A percentile compares a stretch with the other conserved stretches of the same genome.
phyloP scores from a whole-genome alignment of 1,140 invertebrate species.

The Ooceraea biroi region DNA sequence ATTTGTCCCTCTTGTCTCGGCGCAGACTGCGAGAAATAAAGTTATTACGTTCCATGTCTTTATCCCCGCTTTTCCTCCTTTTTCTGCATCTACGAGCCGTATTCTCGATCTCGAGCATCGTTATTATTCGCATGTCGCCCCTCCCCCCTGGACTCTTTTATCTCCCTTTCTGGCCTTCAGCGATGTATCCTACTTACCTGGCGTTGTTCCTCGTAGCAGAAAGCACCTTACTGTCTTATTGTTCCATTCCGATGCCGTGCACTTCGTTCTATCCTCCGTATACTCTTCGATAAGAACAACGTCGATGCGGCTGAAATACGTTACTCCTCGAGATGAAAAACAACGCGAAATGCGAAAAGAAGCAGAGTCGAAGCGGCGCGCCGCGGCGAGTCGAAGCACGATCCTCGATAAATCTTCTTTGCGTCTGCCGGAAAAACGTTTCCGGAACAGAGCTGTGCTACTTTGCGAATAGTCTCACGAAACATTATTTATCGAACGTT shows the following conservation, averaged over 20 bases:
- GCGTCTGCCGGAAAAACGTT: constrained; percentile 1
- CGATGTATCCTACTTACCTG: constrained; percentile 47
- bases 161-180: background rate
- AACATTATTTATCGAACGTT: background rate
- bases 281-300: constrained; percentile 43
- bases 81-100: constrained; percentile 32
- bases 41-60: constrained; percentile 38
- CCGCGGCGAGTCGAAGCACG: background rate
- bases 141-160: constrained; percentile 26
- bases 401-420: constrained; percentile 21
- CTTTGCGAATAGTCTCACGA: constrained; percentile 3
- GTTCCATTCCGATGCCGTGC: constrained; percentile 19
- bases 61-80: background rate
- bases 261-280: background rate
- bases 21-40: constrained; percentile 31
- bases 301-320: constrained; percentile 46
- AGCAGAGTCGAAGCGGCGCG: background rate
- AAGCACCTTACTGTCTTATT: constrained; percentile 50
- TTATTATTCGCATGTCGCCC: constrained; percentile 51
- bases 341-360: constrained; percentile 4
- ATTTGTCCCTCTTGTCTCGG: constrained; percentile 26
- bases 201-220: constrained; percentile 15
- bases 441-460: constrained; percentile 1
- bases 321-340: constrained; percentile 40
- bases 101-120: constrained; percentile 38